phyloP scores from a whole-genome alignment of 2,113 vertebrate genomes.

The Eurystomus gularis region DNA sequence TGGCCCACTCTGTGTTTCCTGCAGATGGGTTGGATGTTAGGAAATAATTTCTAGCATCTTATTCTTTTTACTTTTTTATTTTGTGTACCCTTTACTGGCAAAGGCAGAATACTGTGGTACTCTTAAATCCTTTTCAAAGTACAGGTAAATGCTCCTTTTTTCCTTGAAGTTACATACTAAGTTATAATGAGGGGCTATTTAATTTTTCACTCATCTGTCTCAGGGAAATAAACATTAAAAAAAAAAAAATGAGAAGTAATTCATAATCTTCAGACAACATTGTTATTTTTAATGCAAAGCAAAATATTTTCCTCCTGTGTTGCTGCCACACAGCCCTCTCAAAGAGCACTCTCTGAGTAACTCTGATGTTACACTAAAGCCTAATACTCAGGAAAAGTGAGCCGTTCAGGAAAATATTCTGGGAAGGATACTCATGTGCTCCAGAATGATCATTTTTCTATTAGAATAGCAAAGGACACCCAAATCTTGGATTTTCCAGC shows the following conservation, averaged over 20 bases:
- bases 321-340: neutral
- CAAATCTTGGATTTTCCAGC: neutral
- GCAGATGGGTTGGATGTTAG: neutral
- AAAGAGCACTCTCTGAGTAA: neutral
- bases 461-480: neutral
- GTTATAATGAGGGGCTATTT: neutral
- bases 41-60: neutral
- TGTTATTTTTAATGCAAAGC: neutral
- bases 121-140: neutral
- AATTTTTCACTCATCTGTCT: neutral
- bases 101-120: neutral
- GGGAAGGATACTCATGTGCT: neutral
- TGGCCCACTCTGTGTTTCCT: neutral
- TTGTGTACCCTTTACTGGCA: neutral
- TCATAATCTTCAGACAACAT: neutral
- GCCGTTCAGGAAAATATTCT: neutral
- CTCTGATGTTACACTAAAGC: neutral
- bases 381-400: neutral
- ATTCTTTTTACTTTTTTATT: neutral
- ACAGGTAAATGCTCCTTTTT: neutral
- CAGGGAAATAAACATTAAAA: neutral
- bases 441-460: neutral
- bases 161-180: neutral
- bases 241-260: neutral
- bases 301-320: constrained; percentile 2